Base-by-base conservation (phyloP, 2,888 invertebrate species). In the Dorcus parallelipipedus region DNA sequence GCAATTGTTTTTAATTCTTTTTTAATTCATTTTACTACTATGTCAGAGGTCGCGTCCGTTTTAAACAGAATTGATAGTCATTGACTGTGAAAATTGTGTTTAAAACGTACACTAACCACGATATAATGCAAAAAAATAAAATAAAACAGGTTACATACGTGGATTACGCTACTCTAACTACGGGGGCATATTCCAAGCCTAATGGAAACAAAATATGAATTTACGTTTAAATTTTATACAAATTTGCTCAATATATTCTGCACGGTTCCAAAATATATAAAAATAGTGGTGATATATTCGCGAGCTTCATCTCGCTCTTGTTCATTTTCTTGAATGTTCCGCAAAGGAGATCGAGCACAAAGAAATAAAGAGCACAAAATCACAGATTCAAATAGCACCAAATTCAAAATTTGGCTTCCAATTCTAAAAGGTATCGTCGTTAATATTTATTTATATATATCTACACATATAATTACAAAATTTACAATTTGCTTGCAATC, bases 381-480 rank as follows among this genome's bases (percentile, higher is more conserved):
- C 78, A 78, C 78, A 78, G 78, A 73, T 76, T 75, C 68, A 69
- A 75, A 73, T 78, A 78, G 78, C 76, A 78, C 78, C 78, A 78
- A 78, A 78, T 75, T 67, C 71, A 72, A 74, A 75, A 74, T 76
- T 77, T 76, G 76, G 76, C 73, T 74, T 71, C 67, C 58, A 60
- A 62, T 65, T 63, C 63, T 63, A 62, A 66, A 61, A 63, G 58
- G 61, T 64, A 61, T 63, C 61, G 64, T 64, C 58, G 58, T 56
- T 62, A 60, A 59, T 64, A 63, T 64, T 54, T 63, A 59, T 66
- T 52, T 55, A 60, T 56, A 41, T 54, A 57, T 62, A 53, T 59
- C 57, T 64, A 63, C 56, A 59, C 62, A 62, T 63, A 51, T 67
- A 67, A 67, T 67, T 67, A 67, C 67, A 67, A 61, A 67, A 67